These are phyloP conservation scores for Drosophila albomicans DNA, from an alignment of 1,140 invertebrate genomes.

Conservation along the genomic window DNA sequence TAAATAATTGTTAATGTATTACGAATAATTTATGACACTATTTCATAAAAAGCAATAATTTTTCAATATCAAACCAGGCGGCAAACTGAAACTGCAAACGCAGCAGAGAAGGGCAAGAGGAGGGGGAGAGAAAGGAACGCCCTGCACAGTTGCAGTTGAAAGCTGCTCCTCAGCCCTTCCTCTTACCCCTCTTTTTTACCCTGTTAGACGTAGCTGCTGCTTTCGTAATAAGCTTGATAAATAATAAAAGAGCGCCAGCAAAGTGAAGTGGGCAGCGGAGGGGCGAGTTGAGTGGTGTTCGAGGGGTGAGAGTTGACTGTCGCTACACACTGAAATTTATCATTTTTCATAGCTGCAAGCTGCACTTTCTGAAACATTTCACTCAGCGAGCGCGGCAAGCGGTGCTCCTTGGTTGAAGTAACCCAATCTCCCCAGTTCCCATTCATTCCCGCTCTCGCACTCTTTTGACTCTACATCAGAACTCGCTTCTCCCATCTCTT, in stretches of 20 bases:
- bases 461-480: not conserved
- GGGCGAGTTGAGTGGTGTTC: not conserved
- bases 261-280: constrained; percentile 43
- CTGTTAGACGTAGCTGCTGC: constrained; percentile 42
- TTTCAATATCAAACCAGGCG: constrained; percentile 81
- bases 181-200: not conserved
- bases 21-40: constrained; percentile 82
- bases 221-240: constrained; percentile 82
- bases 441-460: not conserved
- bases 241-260: constrained; percentile 72
- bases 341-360: constrained; percentile 81
- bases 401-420: constrained; percentile 8
- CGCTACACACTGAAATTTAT: constrained; percentile 76
- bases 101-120: not conserved
- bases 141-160: constrained; percentile 68
- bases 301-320: constrained; percentile 24
- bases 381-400: constrained; percentile 59
- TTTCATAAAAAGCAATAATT: constrained; percentile 84
- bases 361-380: constrained; percentile 83
- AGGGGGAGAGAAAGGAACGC: constrained; percentile 9
- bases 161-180: constrained; percentile 29
- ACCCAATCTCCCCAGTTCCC: not conserved
- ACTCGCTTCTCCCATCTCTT: not conserved
- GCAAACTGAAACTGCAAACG: constrained; percentile 50
- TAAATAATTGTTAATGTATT: constrained; percentile 84